Evolutionary conservation across 2,797 vertebrate genomes (phyloP), one percentile per base, ranked within the genome.

Genomic region (Diceros bicornis): DNA sequence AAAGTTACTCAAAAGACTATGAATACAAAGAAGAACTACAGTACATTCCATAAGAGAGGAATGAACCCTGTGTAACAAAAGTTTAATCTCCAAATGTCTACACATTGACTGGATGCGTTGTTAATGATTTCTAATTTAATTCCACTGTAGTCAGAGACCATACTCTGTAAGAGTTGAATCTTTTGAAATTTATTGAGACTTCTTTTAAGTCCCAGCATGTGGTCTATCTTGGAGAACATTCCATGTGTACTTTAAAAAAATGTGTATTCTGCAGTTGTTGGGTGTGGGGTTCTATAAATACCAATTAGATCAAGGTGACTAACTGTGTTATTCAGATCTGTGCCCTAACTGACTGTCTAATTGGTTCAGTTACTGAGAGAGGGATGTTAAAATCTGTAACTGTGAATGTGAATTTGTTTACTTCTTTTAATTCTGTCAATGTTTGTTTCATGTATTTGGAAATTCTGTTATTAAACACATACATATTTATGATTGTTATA

Each of bases 311-410:
- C 50, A 52, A 52, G 50, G 2, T 52, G 50, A 4, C 50, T 52
- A 14, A 16, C 50, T 10, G 47, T 10, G 50, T 8, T 1, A 1
- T 21, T 32, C 12, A 8, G n/a, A 1, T 37, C 47, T 59, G 0
- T 9, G 18, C 3, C 7, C 29, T 47, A n/a, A 10, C 7, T 25
- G 37, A 47, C 10, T 16, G 14, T 47, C 37, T 10, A 17, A 34
- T 1, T 20, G 14, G 61, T n/a, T 21, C 50, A 13, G 10, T 37
- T 83, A 37, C 29, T 12, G 7, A 37, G 77, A 37, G 77, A 18
- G 47, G 66, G 44, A 50, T 17, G 6, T 25, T 23, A 29, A 71
- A 57, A 41, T 50, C 52, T 50, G 55, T 37, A 32, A 59, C 9
- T 37, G 0, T 23, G n/a, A 18, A 11, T 32, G 37, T 4, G 23